Percentiles rank a stretch among this genome's conserved stretches.
phyloP scores from a whole-genome alignment of 2,113 vertebrate genomes.

The Pygathrix nemaeus region DNA sequence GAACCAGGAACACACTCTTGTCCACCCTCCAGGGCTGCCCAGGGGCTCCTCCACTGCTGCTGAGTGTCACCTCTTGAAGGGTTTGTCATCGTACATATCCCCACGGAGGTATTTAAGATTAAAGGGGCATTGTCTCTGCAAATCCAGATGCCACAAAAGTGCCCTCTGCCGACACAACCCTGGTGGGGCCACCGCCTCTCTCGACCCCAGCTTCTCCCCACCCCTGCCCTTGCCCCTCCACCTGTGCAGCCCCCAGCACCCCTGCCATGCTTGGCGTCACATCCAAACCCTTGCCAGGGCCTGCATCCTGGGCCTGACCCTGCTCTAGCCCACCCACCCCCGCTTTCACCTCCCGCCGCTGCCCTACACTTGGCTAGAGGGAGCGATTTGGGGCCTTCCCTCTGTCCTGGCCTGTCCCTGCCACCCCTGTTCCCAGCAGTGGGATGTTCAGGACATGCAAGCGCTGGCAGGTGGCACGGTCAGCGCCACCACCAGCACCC shows the following conservation, averaged over 20 bases:
- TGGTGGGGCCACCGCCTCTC: accelerated
- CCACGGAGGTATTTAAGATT: not conserved
- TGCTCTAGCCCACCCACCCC: not conserved
- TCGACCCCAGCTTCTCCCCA: not conserved
- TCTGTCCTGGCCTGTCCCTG: not conserved
- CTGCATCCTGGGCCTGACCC: not conserved
- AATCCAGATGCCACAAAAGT: not conserved
- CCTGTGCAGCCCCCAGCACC: not conserved
- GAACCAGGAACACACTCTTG: too few species aligned
- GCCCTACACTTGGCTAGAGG: accelerated
- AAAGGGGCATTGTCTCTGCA: not conserved
- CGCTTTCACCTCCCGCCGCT: accelerated
- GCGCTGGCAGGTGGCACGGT: accelerated
- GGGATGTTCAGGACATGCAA: accelerated
- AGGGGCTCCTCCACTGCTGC: not conserved
- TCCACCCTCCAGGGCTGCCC: not conserved
- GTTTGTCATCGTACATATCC: not conserved
- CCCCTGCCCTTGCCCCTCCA: accelerated
- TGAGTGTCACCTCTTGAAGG: not conserved
- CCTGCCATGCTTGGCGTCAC: not conserved
- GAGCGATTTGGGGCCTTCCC: not conserved
- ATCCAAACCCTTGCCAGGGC: not conserved
- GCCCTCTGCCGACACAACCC: not conserved
- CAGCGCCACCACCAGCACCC: not conserved
- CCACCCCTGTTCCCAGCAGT: not conserved